phyloP scores from a whole-genome alignment of 1,140 invertebrate genomes.

The Drosophila equinoxialis region DNA sequence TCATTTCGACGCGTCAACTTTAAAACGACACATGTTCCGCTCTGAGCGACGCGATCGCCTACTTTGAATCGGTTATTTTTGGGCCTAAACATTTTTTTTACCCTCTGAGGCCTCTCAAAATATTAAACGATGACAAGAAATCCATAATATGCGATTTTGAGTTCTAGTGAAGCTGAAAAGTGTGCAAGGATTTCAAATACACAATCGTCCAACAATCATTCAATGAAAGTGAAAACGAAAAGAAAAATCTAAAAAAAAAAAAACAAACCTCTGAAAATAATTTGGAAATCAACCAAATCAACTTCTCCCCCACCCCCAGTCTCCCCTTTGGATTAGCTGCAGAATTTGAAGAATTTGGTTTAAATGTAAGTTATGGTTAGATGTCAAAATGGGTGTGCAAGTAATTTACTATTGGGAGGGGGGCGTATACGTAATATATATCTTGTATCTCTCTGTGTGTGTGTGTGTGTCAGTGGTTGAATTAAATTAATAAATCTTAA shows the following conservation, averaged over 20 bases:
- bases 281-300: conserved; percentile 9
- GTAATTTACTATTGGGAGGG: conserved; percentile 21
- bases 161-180: neutral
- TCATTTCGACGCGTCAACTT: conserved; percentile 83
- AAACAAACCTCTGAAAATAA: conserved; percentile 9
- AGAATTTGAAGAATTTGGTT: conserved; percentile 25
- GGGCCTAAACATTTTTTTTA: neutral
- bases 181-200: conserved; percentile 1
- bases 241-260: conserved; percentile 2
- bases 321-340: conserved; percentile 51
- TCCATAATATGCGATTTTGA: conserved; percentile 2
- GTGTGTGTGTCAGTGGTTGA: neutral
- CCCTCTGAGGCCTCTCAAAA: neutral
- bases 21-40: conserved; percentile 74
- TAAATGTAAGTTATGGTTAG: conserved; percentile 35
- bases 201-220: neutral
- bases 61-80: conserved; percentile 11
- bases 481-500: conserved; percentile 22
- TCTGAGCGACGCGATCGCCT: conserved; percentile 58
- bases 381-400: conserved; percentile 44
- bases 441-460: neutral
- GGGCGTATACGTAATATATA: conserved; percentile 39
- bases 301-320: conserved; percentile 12
- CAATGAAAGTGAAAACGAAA: neutral
- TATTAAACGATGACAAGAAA: neutral